Percentiles rank a stretch among this genome's conserved stretches.
phyloP scores from a whole-genome alignment of 1,140 invertebrate genomes.

The Drosophila mayri region DNA sequence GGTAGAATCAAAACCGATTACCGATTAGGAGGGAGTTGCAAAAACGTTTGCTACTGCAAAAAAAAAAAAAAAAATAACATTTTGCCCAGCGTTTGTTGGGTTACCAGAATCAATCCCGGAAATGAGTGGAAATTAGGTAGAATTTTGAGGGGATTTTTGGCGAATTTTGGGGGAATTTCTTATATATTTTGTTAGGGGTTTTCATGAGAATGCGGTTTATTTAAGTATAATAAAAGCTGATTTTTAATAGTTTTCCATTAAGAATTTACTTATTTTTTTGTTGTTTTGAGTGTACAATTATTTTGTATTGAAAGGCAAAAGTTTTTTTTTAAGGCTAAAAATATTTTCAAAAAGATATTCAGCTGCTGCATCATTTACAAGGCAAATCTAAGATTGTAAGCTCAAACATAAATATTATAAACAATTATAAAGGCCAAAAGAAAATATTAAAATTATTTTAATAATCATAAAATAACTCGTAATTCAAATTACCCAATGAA shows the following conservation, averaged over 20 bases:
- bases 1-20: constrained; percentile 10
- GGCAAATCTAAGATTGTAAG: background rate
- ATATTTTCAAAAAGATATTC: background rate
- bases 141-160: background rate
- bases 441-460: background rate
- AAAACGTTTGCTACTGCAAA: constrained; percentile 6
- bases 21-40: constrained; percentile 19
- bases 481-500: background rate
- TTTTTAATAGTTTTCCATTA: no score
- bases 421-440: background rate
- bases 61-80: constrained; percentile 39
- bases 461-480: background rate
- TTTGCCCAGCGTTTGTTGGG: constrained; percentile 8
- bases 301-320: background rate
- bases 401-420: background rate
- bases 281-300: background rate
- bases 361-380: background rate
- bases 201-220: no score
- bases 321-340: background rate
- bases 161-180: background rate
- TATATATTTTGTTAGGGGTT: background rate
- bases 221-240: no score
- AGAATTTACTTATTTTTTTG: no score
- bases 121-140: constrained; percentile 6
- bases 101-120: background rate